Evolutionary conservation across 2,888 invertebrate genomes (phyloP), one percentile per base, ranked within the genome.

Genomic region (Temnothorax unifasciatus): DNA sequence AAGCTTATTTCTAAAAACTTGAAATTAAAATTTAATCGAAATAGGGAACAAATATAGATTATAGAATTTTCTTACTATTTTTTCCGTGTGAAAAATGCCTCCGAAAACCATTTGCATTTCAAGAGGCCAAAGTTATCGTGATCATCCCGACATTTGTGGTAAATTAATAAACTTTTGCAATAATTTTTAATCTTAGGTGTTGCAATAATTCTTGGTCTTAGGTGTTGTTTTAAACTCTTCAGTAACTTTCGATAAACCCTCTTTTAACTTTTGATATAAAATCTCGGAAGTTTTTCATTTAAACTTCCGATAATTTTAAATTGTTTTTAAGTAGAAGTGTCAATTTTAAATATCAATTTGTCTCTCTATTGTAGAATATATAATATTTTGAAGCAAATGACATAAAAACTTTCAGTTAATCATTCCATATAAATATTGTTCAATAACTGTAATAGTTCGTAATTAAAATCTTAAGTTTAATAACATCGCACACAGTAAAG

Each of bases 301-400:
- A 75, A n/a, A 50, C 11, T 75, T 75, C 3, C 1, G 5, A 66
- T 21, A 41, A 52, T 29, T 3, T 47, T 21, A 50, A 18, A 50
- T 50, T 50, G 50, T 54, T 52, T 52, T n/a, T 21, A 18, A 18
- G 3, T 34, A 47, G 15, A 50, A 41, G 9, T 6, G 11, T 52
- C 15, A 66, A n/a, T 21, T 29, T 54, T 1, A 63, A 21, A 41
- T 63, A 64, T 76, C 5, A 52, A 76, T 76, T 52, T 15, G 38
- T 64, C 1, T 47, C 34, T 38, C 3, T 59, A 47, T 8, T 11
- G 18, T 34, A 52, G 9, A 15, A 57, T 47, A 50, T 50, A 21
- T 3, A 29, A 11, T 38, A 11, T 50, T 63, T 63, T 18, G 0
- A 50, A 1, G 9, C 21, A 50, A 63, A 18, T 76, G 1, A 44